Percentiles rank a stretch among this genome's conserved stretches.
These are phyloP conservation scores for Clusia tigrina DNA, from an alignment of 2,888 invertebrate genomes.

Conservation along the genomic window DNA sequence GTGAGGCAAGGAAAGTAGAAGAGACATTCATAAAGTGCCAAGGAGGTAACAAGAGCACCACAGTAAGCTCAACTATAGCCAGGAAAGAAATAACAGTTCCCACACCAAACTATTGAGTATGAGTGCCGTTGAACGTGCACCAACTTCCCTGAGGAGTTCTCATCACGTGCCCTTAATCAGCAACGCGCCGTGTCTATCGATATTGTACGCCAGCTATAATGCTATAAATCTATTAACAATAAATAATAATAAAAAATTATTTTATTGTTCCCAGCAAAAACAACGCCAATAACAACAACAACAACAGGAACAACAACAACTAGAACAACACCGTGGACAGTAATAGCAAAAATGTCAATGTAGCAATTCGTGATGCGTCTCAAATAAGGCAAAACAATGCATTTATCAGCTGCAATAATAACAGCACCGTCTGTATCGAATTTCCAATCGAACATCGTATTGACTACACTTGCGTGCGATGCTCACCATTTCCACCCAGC, in stretches of 20 bases:
- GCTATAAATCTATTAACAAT: constrained; percentile 60
- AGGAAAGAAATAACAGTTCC: not conserved
- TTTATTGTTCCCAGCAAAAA: constrained; percentile 41
- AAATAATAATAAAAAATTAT: constrained; percentile 53
- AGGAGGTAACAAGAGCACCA: not conserved
- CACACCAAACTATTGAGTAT: constrained; percentile 26
- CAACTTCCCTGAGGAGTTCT: not conserved
- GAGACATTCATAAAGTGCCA: constrained; percentile 9
- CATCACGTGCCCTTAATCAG: constrained; percentile 16
- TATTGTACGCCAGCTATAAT: constrained; percentile 24
- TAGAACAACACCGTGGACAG: not conserved
- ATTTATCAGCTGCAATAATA: constrained; percentile 19
- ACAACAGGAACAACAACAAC: constrained; percentile 14
- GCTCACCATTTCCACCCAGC: not conserved
- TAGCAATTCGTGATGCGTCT: constrained; percentile 53
- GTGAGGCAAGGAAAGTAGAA: not conserved
- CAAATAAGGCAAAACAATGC: constrained; percentile 53
- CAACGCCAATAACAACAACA: not conserved
- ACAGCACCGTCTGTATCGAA: constrained; percentile 46
- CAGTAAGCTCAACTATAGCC: not conserved
- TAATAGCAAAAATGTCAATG: constrained; percentile 24
- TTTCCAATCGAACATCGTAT: constrained; percentile 45
- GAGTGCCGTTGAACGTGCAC: constrained; percentile 14
- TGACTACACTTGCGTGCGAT: not conserved
- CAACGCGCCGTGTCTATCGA: constrained; percentile 45